Percentiles rank a stretch among this genome's conserved stretches.
Evolutionary conservation across 2,888 invertebrate species (phyloP).

Genomic region (Stenichneumon culpator): DNA sequence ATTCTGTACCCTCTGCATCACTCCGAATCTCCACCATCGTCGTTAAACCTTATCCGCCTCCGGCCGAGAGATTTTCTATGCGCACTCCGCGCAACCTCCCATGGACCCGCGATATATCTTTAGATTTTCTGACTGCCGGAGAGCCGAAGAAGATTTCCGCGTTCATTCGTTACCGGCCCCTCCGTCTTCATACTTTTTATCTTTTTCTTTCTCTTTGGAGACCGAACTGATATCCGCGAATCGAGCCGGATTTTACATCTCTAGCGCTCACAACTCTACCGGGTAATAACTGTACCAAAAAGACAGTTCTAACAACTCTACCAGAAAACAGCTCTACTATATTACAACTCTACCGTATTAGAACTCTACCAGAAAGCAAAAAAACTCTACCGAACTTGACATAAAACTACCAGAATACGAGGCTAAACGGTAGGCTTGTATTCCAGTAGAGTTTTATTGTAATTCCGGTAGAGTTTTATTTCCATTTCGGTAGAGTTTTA

Average conservation of each 20-base stretch:
- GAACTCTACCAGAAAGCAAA: too few species aligned
- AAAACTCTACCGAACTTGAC: too few species aligned
- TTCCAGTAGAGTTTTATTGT: too few species aligned
- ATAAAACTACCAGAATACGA: too few species aligned
- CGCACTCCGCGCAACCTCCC: not conserved
- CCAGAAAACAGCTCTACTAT: too few species aligned
- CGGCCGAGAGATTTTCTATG: not conserved
- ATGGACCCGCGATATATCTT: constrained; percentile 52
- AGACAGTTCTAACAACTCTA: too few species aligned
- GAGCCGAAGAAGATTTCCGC: constrained; percentile 43
- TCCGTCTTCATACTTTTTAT: constrained; percentile 31
- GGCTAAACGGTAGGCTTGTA: too few species aligned
- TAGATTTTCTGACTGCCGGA: constrained; percentile 54
- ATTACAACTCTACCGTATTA: too few species aligned
- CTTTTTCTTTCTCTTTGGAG: constrained; percentile 49
- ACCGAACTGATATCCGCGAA: constrained; percentile 6
- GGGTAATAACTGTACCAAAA: too few species aligned
- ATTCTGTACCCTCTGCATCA: constrained; percentile 57
- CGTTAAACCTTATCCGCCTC: constrained; percentile 15
- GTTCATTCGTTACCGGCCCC: constrained; percentile 62
- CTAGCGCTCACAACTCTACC: too few species aligned
- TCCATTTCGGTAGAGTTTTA: too few species aligned
- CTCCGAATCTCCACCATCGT: constrained; percentile 39
- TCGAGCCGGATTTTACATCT: not conserved
- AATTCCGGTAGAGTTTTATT: too few species aligned